Conservation (phyloP, 92 coral and sea anemone species). For the Actinernus sp. region DNA sequence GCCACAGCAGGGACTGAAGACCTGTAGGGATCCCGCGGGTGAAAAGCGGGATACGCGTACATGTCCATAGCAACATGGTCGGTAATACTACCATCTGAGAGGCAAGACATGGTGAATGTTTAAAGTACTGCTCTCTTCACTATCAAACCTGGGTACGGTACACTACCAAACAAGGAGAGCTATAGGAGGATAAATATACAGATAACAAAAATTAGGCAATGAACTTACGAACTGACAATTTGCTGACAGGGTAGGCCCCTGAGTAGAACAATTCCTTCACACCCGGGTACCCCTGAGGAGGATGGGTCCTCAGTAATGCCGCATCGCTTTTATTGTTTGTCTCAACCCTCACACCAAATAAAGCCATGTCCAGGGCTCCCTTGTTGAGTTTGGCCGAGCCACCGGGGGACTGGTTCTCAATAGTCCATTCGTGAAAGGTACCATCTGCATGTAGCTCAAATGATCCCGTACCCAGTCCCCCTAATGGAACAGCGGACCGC, state of each 20-base stretch:
- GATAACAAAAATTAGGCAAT: too few species aligned
- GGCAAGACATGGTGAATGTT: background rate
- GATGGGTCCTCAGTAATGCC: constrained; percentile 76
- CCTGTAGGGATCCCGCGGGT: constrained; percentile 72
- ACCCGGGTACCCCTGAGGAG: constrained; percentile 90
- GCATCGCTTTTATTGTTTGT: constrained; percentile 47
- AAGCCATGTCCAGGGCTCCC: constrained; percentile 83
- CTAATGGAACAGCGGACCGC: constrained; percentile 94
- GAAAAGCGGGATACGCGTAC: constrained; percentile 85
- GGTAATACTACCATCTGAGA: constrained; percentile 67
- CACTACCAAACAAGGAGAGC: too few species aligned
- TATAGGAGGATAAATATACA: too few species aligned
- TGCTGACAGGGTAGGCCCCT: constrained; percentile 85
- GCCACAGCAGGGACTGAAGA: constrained; percentile 90
- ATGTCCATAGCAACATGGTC: constrained; percentile 69
- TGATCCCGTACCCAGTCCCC: constrained; percentile 89
- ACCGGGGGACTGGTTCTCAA: constrained; percentile 95
- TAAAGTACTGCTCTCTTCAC: too few species aligned
- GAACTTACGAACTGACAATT: constrained; percentile 68
- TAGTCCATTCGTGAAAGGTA: constrained; percentile 91
- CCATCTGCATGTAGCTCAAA: constrained; percentile 92
- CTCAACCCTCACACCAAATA: constrained; percentile 78
- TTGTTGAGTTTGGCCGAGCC: constrained; percentile 93
- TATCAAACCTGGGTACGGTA: too few species aligned
- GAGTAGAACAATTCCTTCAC: constrained; percentile 83